Evolutionary conservation across 1,140 invertebrate genomes (phyloP).

Genomic region (Macrobrachium nipponense): DNA sequence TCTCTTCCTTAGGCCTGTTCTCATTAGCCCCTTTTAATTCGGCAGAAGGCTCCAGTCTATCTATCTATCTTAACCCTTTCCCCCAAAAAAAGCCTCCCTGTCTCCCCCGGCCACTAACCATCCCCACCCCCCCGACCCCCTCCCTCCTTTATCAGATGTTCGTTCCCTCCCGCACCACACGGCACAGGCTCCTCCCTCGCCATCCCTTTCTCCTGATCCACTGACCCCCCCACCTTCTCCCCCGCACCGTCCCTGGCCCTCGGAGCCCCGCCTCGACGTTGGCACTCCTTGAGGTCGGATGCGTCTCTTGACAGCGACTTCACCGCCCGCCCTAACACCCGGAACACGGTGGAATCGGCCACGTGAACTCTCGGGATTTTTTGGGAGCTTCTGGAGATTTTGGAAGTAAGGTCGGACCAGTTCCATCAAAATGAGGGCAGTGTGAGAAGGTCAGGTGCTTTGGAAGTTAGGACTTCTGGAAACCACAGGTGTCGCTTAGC

Average conservation of each 20-base stretch:
- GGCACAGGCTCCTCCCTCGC: conserved; percentile 7
- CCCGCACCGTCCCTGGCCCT: no score
- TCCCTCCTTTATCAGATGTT: not conserved
- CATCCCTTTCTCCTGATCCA: not conserved
- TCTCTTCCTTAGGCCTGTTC: not conserved
- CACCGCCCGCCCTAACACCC: not conserved
- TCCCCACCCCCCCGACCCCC: not conserved
- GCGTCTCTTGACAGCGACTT: not conserved
- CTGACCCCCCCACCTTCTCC: not conserved
- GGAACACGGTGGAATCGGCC: not conserved
- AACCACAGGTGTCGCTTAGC: no score
- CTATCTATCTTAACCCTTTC: not conserved
- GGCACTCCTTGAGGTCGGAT: no score
- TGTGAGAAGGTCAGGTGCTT: no score
- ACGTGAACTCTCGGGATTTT: not conserved
- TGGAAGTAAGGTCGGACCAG: not conserved
- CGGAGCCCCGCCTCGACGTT: no score
- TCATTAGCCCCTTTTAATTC: not conserved
- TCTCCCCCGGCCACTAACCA: not conserved
- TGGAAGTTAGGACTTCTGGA: no score
- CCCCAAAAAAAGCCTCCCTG: not conserved
- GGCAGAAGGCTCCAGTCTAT: not conserved
- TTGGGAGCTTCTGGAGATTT: not conserved
- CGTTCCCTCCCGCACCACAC: not conserved
- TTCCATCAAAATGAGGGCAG: no score